These are phyloP conservation scores for Drosophila lini DNA, from an alignment of 1,140 invertebrate species.

Conservation along the genomic window DNA sequence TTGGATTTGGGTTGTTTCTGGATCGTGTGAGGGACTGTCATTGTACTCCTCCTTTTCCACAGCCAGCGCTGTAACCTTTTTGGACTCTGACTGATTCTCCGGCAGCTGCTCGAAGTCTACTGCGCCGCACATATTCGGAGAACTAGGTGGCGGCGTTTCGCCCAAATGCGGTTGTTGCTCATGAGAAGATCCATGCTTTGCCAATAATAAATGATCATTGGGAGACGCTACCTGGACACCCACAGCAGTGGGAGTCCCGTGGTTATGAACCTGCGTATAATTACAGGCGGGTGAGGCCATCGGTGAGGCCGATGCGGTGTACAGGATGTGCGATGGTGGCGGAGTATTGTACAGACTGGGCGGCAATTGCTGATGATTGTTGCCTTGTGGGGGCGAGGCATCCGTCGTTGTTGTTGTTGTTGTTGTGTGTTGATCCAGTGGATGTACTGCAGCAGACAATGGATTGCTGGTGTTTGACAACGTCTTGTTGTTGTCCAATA, in stretches of 20 bases:
- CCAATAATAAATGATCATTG: slow-evolving; percentile 10
- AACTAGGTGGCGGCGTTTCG: slow-evolving; percentile 73
- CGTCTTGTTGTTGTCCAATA: slow-evolving; percentile 35
- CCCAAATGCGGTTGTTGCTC: slow-evolving; percentile 59
- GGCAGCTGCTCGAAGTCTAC: slow-evolving; percentile 71
- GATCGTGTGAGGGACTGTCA: slow-evolving; percentile 36
- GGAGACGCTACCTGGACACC: slow-evolving; percentile 24
- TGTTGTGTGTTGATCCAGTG: slow-evolving; percentile 43
- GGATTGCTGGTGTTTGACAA: slow-evolving; percentile 15
- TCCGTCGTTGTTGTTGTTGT: slow-evolving; percentile 1
- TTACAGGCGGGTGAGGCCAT: slow-evolving; percentile 76
- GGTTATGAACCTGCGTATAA: slow-evolving; percentile 53
- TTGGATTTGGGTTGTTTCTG: slow-evolving; percentile 11
- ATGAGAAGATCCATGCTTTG: not conserved
- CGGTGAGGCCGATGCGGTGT: slow-evolving; percentile 68
- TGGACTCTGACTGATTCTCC: slow-evolving; percentile 20
- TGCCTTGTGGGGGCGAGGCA: slow-evolving; percentile 58
- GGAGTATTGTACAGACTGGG: slow-evolving; percentile 69
- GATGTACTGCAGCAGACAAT: slow-evolving; percentile 23
- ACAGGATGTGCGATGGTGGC: slow-evolving; percentile 65
- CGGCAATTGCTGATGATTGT: slow-evolving; percentile 55
- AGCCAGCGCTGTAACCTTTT: slow-evolving; percentile 14
- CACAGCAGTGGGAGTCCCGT: slow-evolving; percentile 39
- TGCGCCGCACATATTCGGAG: slow-evolving; percentile 68
- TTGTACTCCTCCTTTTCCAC: slow-evolving; percentile 30